Evolutionary conservation across 2,113 vertebrate species (phyloP).

Genomic region (Arvicanthis niloticus): DNA sequence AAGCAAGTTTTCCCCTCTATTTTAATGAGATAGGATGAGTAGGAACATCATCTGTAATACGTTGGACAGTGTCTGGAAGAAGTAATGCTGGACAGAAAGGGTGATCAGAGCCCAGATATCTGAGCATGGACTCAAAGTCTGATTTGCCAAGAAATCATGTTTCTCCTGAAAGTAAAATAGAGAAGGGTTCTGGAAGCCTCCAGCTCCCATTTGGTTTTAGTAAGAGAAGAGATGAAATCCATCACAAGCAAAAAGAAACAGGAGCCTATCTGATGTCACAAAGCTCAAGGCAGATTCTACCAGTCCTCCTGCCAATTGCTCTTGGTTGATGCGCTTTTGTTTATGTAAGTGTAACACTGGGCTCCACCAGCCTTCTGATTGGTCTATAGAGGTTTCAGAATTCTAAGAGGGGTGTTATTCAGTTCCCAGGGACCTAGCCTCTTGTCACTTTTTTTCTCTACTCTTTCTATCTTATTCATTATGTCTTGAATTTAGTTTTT

Average conservation of each 20-base stretch:
- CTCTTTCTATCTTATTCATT: background rate
- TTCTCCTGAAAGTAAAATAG: background rate
- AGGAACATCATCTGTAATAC: background rate
- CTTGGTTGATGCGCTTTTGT: background rate
- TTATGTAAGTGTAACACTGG: background rate
- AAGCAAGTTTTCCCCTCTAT: background rate
- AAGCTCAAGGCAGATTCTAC: background rate
- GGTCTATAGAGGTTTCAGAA: background rate
- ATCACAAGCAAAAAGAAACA: background rate
- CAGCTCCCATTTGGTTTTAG: background rate
- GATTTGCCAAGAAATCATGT: background rate
- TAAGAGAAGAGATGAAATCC: background rate
- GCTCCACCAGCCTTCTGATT: background rate
- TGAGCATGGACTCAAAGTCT: background rate
- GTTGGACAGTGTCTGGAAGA: background rate
- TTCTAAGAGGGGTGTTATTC: background rate
- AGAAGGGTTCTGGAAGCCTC: accelerated
- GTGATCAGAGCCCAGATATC: background rate
- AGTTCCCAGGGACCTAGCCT: background rate
- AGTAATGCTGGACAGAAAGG: background rate
- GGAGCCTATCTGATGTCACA: background rate
- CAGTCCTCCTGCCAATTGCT: background rate
- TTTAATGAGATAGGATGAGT: background rate
- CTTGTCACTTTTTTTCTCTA: background rate
- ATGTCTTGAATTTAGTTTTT: constrained; percentile 8